These are phyloP conservation scores for Triplophysa tibetana DNA, from an alignment of 2,113 vertebrate species.

Conservation along the genomic window DNA sequence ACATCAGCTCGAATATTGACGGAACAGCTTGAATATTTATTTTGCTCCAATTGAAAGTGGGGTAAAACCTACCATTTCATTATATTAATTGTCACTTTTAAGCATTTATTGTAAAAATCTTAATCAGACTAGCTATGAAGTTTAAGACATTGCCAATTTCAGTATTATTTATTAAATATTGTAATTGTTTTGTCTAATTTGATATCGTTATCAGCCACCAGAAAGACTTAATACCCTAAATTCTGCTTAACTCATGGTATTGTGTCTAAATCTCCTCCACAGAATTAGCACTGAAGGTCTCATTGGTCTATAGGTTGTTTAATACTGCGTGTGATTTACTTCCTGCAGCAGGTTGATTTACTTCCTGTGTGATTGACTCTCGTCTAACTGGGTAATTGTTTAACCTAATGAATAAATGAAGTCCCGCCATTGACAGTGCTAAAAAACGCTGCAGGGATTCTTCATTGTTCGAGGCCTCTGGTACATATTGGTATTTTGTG, in stretches of 20 bases:
- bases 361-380: neutral
- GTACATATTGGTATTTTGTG: constrained; percentile 9
- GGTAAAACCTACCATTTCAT: neutral
- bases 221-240: too few relatives aligned
- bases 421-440: neutral
- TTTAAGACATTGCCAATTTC: too few relatives aligned
- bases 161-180: too few relatives aligned
- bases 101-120: neutral
- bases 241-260: too few relatives aligned
- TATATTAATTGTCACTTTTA: neutral
- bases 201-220: too few relatives aligned
- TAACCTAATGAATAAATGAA: constrained; percentile 35
- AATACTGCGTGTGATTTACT: constrained; percentile 59
- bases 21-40: neutral
- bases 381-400: constrained; percentile 33
- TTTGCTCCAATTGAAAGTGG: neutral
- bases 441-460: neutral
- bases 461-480: neutral
- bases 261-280: too few relatives aligned
- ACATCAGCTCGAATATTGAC: neutral
- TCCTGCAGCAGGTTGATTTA: constrained; percentile 19
- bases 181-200: too few relatives aligned
- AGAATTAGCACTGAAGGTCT: too few relatives aligned
- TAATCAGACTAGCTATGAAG: too few relatives aligned
- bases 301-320: constrained; percentile 48